Base-by-base conservation (phyloP, 2,797 vertebrate species). In the Trachops cirrhosus region DNA sequence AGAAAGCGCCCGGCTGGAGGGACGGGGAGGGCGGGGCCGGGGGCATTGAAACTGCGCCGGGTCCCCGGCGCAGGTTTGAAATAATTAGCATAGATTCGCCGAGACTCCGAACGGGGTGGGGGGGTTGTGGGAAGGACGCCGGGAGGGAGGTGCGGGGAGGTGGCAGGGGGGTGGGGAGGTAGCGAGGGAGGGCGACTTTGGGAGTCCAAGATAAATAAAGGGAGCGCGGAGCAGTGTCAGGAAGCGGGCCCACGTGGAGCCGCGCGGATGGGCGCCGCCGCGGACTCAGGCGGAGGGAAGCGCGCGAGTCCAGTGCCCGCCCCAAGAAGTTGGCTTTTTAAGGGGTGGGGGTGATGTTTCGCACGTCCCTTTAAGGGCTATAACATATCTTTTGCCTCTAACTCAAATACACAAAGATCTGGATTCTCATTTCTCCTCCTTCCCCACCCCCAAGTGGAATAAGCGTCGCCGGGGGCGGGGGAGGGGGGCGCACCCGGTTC, bases 231-330 rank as follows among this genome's bases (percentile, higher is more conserved):
- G 96, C 97, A n/a, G 97, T 96, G 98, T 97, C 97, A 97, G 95
- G 93, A 70, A 96, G 96, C 96, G 89, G 96, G 96, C 97, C 94
- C 98, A 98, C 97, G 98, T 98, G 98, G 97, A 97, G 96, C 91
- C 9, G 94, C 29, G 97, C 77, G 73, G 86, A 87, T 18, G 87
- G 92, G 93, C 95, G 90, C 96, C 95, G 9, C 94, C 19, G 94
- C 83, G 70, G 89, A 59, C 44, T 0, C 11, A 10, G 89, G 89
- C 77, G 10, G 44, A 92, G 94, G 57, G 93, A 41, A 37, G 92
- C 96, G 12, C 83, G 91, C 78, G 73, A 88, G 89, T 67, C 75
- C 0, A 29, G 64, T 62, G 86, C 67, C 12, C 8, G 75, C 89
- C 84, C 71, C 84, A 4, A 73, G 50, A 54, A 93, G 59, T 4